phyloP scores from a whole-genome alignment of 2,797 vertebrate genomes.

The Menidia menidia region DNA sequence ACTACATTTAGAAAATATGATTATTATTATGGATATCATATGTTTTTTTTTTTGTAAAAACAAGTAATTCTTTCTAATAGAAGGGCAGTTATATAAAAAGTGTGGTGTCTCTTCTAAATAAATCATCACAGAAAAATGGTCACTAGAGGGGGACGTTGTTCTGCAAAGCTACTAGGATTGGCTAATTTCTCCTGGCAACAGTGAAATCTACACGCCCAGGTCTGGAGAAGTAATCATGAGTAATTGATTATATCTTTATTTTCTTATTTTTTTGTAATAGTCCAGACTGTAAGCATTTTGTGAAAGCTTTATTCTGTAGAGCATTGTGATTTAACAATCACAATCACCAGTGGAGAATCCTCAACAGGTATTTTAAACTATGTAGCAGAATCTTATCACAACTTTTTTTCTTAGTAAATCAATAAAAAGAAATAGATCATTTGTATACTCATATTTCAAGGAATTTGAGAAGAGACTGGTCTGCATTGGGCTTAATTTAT shows the following conservation, averaged over 20 bases:
- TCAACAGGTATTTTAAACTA: not conserved
- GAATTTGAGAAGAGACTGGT: too few relatives aligned
- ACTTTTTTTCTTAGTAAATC: too few relatives aligned
- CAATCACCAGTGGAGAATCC: not conserved
- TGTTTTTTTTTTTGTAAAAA: not conserved
- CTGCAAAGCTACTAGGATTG: constrained; percentile 1
- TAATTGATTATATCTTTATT: not conserved
- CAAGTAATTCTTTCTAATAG: not conserved
- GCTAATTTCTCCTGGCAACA: not conserved
- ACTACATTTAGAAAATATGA: too few relatives aligned
- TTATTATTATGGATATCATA: too few relatives aligned
- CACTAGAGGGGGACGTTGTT: constrained; percentile 59
- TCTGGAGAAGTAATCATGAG: not conserved
- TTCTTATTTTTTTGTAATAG: not conserved
- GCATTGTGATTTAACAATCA: not conserved
- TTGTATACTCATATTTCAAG: too few relatives aligned
- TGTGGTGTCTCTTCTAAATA: not conserved
- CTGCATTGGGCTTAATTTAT: too few relatives aligned
- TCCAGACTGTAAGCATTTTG: too few relatives aligned
- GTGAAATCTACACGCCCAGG: not conserved
- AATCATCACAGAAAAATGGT: not conserved
- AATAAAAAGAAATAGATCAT: too few relatives aligned
- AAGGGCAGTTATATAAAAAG: not conserved
- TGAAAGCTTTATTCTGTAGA: too few relatives aligned
- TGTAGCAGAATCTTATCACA: not conserved